Evolutionary conservation across 2,797 vertebrate species (phyloP), one percentile per base, ranked within the genome.

Genomic region (Syndactyla subalaris): DNA sequence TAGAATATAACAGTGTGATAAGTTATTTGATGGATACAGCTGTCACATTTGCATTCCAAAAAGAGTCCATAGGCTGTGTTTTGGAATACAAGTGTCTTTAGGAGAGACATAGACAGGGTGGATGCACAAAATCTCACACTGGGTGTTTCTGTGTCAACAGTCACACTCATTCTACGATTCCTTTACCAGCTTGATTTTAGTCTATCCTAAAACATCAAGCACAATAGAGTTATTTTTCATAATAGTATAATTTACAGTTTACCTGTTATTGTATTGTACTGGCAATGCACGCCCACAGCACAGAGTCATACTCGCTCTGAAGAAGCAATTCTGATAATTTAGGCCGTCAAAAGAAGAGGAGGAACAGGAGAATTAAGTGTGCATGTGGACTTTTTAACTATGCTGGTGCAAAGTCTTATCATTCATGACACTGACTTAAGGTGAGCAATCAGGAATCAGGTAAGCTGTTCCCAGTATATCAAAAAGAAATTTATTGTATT

Each of bases 301-400:
- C 38, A 79, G 71, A 32, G 51, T 83, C 22, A 12, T 68, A 22
- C 34, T 80, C 0, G 0, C 48, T 66, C 55, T 82, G 26, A 66
- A 82, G 19, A 82, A 85, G 58, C 32, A 38, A 46, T 76, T 91
- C 52, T 74, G 57, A 9, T 88, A n/a, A 74, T 77, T 90, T 57
- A 77, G 52, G 20, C 23, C 14, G 0, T 72, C 67, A 77, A 14
- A 61, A 48, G 36, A 70, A 26, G 27, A 82, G 18, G 62, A 78
- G 38, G 70, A 76, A 63, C 32, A n/a, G n/a, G 59, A 91, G 39
- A 59, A 62, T 48, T 41, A 82, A 55, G 10, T 41, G 12, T 59
- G 20, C 10, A 1, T n/a, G 14, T 27, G 38, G 17, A 5, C 3
- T 52, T 75, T 45, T 32, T 27, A 59, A 36, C 52, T 66, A 2